phyloP scores from a whole-genome alignment of 30 jellyfish, hydroid and myxozoan species.

The Phacellophora camtschatica region DNA sequence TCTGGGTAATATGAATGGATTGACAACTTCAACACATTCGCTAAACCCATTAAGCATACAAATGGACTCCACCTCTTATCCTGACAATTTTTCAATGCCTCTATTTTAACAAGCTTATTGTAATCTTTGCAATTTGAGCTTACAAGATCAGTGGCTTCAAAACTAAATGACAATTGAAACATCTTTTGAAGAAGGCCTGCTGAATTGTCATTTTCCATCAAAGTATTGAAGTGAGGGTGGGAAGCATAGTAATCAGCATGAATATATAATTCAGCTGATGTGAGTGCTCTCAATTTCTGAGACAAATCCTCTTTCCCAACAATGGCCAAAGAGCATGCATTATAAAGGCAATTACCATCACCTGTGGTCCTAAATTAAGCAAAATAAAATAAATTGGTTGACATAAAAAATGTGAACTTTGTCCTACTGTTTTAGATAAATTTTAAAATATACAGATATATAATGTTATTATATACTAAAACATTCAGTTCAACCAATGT shows the following conservation, averaged over 20 bases:
- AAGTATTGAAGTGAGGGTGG: background rate
- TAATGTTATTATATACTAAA: too few relatives aligned
- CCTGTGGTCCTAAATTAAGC: background rate
- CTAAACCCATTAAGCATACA: background rate
- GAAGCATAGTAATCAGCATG: slow-evolving; percentile 9
- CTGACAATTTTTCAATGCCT: background rate
- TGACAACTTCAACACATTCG: background rate
- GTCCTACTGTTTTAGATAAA: too few relatives aligned
- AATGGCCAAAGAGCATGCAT: slow-evolving; percentile 21
- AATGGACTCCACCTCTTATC: background rate
- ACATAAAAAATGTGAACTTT: background rate
- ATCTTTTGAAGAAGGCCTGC: background rate
- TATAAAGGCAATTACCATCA: slow-evolving; percentile 45
- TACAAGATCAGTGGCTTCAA: background rate
- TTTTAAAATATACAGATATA: too few relatives aligned
- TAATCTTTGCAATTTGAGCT: background rate
- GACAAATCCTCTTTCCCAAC: background rate
- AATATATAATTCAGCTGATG: slow-evolving; percentile 13
- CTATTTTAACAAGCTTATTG: background rate
- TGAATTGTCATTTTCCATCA: background rate
- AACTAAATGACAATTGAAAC: background rate
- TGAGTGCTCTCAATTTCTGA: background rate
- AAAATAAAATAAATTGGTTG: background rate
- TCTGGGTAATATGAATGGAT: background rate
- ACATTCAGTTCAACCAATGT: too few relatives aligned